Evolutionary conservation across 2,888 invertebrate species (phyloP), one percentile per base, ranked within the genome.

Genomic region (Pomacea canaliculata): DNA sequence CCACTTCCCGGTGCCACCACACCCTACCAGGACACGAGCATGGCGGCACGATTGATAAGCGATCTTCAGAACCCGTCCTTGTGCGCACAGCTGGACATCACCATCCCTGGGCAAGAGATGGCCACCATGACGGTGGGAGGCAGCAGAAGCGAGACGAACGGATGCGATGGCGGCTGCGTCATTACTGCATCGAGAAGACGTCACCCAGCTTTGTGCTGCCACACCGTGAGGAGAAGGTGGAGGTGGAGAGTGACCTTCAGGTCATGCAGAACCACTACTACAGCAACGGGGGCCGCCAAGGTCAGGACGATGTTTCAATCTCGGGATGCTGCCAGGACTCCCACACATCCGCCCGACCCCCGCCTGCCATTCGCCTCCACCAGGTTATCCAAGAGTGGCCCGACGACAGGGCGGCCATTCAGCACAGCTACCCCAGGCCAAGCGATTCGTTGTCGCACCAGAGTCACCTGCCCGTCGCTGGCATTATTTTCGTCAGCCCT

Each of bases 251-350:
- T 23, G 74, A 74, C 69, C 23, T 74, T 48, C 27, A 68, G 46
- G 74, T 74, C 60, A 74, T 74, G 74, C 74, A 69, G 69, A 69
- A 69, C 49, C 48, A 74, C 51, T 74, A 74, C 74, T 73, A 73
- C 48, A 59, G 69, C 23, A 16, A 27, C 7, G 46, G 48, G n/a
- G n/a, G 12, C 19, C 62, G 69, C 10, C 13, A 56, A 16, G 27
- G 19, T 7, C n/a, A 13, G 46, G n/a, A 12, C 16, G 46, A n/a
- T 19, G 10, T 18, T 4, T 18, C 63, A 10, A 48, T 71, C 19
- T 68, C 73, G 1, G 74, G 74, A 49, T 74, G 69, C 63, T 73
- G 73, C n/a, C 59, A n/a, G 59, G 13, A 37, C 0, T 9, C 63
- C 12, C 56, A 10, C 12, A 12, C 10, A 12, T 18, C 23, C 19